A percentile compares a stretch with the other conserved stretches of the same genome.
phyloP scores from a whole-genome alignment of 2,888 invertebrate species.

The Tineola bisselliella region DNA sequence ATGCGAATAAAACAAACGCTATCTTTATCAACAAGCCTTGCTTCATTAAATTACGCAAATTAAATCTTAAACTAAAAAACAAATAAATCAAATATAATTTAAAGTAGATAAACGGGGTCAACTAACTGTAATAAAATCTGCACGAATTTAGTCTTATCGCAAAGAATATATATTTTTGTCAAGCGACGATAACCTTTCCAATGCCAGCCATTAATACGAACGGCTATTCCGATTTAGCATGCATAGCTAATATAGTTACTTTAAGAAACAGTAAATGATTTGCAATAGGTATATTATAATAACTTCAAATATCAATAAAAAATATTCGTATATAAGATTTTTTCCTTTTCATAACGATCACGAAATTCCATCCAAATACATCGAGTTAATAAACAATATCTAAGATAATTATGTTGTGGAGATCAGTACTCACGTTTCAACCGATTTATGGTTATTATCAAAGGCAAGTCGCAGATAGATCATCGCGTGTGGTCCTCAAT shows the following conservation, averaged over 20 bases:
- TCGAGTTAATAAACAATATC: too few species aligned
- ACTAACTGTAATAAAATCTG: not conserved
- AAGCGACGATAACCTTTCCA: not conserved
- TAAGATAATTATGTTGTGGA: too few species aligned
- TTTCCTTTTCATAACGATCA: too few species aligned
- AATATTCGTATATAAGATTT: too few species aligned
- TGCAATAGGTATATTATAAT: too few species aligned
- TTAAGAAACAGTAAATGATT: too few species aligned
- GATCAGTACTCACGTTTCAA: too few species aligned
- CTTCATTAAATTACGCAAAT: too few species aligned
- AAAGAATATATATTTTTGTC: not conserved
- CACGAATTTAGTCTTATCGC: not conserved
- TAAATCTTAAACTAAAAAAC: not conserved
- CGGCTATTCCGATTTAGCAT: not conserved
- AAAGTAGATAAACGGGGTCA: not conserved
- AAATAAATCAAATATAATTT: not conserved
- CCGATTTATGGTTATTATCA: not conserved
- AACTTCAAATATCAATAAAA: too few species aligned
- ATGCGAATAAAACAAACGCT: too few species aligned
- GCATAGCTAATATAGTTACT: not conserved
- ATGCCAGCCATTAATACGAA: not conserved
- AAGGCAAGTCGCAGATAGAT: not conserved
- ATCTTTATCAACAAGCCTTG: too few species aligned
- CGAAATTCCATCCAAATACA: too few species aligned
- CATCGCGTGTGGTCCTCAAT: conserved; percentile 40